Evolutionary conservation across 2,888 invertebrate species (phyloP).

Genomic region (Octodonta nipae): DNA sequence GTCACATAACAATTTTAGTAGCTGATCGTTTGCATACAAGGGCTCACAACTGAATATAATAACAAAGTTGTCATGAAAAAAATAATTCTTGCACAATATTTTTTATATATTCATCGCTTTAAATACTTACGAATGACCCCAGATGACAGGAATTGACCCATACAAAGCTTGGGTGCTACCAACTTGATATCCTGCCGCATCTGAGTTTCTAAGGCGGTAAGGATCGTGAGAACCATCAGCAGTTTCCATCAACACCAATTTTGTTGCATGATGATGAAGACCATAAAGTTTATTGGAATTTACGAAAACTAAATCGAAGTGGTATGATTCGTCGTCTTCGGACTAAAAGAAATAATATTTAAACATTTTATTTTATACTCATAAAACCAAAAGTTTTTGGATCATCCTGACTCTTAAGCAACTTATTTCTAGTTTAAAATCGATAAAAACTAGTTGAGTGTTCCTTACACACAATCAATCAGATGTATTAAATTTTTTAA

Average conservation of each 20-base stretch:
- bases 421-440: no score
- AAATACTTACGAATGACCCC: conserved; percentile 65
- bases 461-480: no score
- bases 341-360: conserved; percentile 10
- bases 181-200: conserved; percentile 67
- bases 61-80: no score
- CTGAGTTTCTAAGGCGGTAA: conserved; percentile 83
- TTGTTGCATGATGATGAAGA: conserved; percentile 89
- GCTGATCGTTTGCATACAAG: no score
- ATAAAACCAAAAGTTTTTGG: no score
- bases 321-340: conserved; percentile 15
- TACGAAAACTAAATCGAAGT: conserved; percentile 16
- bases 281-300: conserved; percentile 15
- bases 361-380: no score
- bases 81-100: no score
- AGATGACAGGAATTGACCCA: conserved; percentile 67
- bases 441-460: no score
- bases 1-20: no score
- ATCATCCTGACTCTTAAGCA: no score
- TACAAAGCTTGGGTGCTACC: conserved; percentile 61
- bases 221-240: conserved; percentile 57
- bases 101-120: background rate
- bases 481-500: no score
- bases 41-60: no score
- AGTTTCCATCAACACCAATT: conserved; percentile 68